Percentiles rank a stretch among this genome's conserved stretches.
These are phyloP conservation scores for Selenia dentaria DNA, from an alignment of 2,888 invertebrate genomes.

Conservation along the genomic window DNA sequence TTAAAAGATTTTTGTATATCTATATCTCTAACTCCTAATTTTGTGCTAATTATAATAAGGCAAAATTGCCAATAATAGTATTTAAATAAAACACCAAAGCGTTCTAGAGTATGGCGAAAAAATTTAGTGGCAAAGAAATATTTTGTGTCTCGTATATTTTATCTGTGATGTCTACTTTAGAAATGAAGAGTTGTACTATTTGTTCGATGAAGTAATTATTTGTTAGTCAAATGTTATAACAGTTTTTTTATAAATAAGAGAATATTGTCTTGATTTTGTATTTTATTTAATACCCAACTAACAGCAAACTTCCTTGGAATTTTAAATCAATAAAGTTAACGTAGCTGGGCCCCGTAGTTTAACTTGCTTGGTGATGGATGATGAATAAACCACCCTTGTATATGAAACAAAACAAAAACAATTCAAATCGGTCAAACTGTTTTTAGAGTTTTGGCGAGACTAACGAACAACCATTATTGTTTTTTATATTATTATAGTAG, in stretches of 20 bases:
- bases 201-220: slow-evolving; percentile 56
- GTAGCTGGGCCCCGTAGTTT: too few species aligned
- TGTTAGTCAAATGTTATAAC: slow-evolving; percentile 65
- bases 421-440: too few species aligned
- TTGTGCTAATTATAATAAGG: slow-evolving; percentile 9
- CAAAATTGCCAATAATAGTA: slow-evolving; percentile 14
- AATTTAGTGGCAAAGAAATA: slow-evolving; percentile 58
- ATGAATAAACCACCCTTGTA: too few species aligned
- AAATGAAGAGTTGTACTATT: slow-evolving; percentile 49
- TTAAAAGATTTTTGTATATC: not conserved
- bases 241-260: slow-evolving; percentile 70
- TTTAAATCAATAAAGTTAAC: too few species aligned
- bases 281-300: not conserved
- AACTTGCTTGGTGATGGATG: too few species aligned
- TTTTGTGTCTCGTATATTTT: slow-evolving; percentile 77
- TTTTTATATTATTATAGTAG: too few species aligned
- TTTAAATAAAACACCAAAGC: slow-evolving; percentile 13
- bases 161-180: slow-evolving; percentile 82
- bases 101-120: slow-evolving; percentile 31
- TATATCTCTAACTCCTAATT: slow-evolving; percentile 1
- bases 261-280: slow-evolving; percentile 43
- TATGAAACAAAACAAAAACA: too few species aligned
- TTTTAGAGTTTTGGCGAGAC: too few species aligned
- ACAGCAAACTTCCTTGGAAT: too few species aligned
- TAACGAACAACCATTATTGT: too few species aligned